Percentiles rank a stretch among this genome's conserved stretches.
phyloP scores from a whole-genome alignment of 2,888 invertebrate species.

The Agriotes lineatus region DNA sequence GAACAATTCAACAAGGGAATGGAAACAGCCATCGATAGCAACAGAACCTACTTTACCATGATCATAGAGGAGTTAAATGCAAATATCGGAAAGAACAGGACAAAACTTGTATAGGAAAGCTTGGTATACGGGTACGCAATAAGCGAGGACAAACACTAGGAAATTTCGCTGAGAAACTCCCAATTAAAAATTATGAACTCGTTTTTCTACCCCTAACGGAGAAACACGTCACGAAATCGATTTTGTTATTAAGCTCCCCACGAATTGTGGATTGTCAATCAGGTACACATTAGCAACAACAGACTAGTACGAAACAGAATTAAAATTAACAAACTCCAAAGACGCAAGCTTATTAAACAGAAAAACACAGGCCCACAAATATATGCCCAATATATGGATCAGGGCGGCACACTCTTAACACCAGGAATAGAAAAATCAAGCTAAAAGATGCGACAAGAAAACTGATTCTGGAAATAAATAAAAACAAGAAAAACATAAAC shows the following conservation, averaged over 20 bases:
- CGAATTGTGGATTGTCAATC: not conserved
- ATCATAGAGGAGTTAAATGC: not conserved
- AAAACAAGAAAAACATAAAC: not conserved
- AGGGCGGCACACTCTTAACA: not conserved
- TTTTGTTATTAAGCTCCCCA: not conserved
- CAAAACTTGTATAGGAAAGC: not conserved
- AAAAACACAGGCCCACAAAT: not conserved
- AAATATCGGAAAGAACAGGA: not conserved
- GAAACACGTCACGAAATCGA: not conserved
- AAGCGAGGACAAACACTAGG: not conserved
- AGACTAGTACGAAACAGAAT: not conserved
- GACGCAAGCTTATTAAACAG: not conserved
- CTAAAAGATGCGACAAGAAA: not conserved
- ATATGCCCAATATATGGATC: not conserved
- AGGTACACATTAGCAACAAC: slow-evolving; percentile 7
- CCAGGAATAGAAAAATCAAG: not conserved
- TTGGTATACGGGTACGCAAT: not conserved
- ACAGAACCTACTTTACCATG: not conserved
- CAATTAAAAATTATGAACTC: slow-evolving; percentile 7
- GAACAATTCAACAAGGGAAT: not conserved
- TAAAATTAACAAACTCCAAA: not conserved
- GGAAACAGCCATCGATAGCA: not conserved
- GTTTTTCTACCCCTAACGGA: not conserved
- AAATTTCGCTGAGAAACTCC: not conserved
- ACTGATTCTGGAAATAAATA: not conserved